Percentiles rank a stretch among this genome's conserved stretches.
These are phyloP conservation scores for Umimayanthus chanpuru DNA, from an alignment of 92 coral and sea anemone species.

Conservation along the genomic window DNA sequence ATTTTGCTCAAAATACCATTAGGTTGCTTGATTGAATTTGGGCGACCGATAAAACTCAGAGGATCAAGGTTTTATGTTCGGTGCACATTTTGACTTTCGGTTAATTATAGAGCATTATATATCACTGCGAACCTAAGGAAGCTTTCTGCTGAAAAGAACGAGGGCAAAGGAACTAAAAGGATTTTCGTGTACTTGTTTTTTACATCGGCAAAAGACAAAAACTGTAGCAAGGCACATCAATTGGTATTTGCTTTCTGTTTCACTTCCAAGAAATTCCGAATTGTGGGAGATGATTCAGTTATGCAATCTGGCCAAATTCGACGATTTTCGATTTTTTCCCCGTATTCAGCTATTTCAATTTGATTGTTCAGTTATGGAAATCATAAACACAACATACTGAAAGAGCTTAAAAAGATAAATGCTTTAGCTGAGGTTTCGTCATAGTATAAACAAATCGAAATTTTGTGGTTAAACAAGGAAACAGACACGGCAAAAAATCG, in stretches of 20 bases:
- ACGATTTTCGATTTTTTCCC: background rate
- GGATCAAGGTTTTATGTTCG: background rate
- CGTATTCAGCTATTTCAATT: background rate
- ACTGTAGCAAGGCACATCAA: background rate
- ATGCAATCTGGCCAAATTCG: background rate
- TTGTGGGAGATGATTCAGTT: background rate
- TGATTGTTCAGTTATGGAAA: background rate
- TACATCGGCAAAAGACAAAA: background rate
- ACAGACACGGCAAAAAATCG: background rate
- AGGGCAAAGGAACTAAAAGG: no score
- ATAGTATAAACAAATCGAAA: no score
- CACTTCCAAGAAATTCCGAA: no score
- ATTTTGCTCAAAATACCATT: no score
- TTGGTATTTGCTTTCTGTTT: no score
- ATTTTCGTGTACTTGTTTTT: background rate
- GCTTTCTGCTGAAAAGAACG: background rate
- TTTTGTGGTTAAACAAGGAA: no score
- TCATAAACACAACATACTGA: background rate
- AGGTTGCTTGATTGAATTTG: no score
- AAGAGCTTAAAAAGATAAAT: no score
- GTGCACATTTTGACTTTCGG: background rate
- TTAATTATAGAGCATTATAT: background rate
- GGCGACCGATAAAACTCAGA: background rate
- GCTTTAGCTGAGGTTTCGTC: no score
- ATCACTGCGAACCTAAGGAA: background rate